A percentile compares a stretch with the other conserved stretches of the same genome.
These are phyloP conservation scores for Bursaphelenchus mucronatus DNA, from an alignment of 1,140 invertebrate species.

Conservation along the genomic window DNA sequence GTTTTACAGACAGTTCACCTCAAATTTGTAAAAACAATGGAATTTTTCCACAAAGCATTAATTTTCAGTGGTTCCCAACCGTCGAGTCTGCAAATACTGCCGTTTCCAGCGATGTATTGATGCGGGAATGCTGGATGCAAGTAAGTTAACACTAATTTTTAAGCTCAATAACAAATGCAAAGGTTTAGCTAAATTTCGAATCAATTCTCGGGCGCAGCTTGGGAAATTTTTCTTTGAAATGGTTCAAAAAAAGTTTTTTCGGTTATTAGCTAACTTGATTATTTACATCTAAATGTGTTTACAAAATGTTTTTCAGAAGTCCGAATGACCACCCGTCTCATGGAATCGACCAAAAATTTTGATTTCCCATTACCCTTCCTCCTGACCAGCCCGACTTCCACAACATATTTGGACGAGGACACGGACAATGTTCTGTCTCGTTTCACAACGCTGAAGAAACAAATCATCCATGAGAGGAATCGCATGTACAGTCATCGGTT, in stretches of 20 bases:
- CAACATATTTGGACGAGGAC: background rate
- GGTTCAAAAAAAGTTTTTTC: no score
- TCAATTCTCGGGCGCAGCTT: no score
- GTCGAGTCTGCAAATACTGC: conserved; percentile 18
- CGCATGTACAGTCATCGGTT: background rate
- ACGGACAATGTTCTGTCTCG: background rate
- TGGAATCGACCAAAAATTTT: no score
- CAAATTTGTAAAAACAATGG: no score
- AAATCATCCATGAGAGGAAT: background rate
- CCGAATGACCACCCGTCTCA: no score
- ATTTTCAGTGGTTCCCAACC: conserved; percentile 15
- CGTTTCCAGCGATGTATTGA: conserved; percentile 14
- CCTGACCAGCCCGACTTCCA: background rate
- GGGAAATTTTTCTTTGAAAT: no score
- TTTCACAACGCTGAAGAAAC: background rate
- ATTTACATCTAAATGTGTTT: no score
- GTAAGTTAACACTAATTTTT: conserved; percentile 13
- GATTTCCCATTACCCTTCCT: no score
- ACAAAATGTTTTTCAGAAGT: no score
- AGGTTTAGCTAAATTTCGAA: conserved; percentile 7
- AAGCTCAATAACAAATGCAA: background rate
- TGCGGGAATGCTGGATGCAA: conserved; percentile 23
- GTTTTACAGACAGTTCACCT: no score
- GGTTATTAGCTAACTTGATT: no score
- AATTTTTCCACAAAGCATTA: background rate